Evolutionary conservation across 2,888 invertebrate genomes (phyloP).

Genomic region (Rhagonycha lutea): DNA sequence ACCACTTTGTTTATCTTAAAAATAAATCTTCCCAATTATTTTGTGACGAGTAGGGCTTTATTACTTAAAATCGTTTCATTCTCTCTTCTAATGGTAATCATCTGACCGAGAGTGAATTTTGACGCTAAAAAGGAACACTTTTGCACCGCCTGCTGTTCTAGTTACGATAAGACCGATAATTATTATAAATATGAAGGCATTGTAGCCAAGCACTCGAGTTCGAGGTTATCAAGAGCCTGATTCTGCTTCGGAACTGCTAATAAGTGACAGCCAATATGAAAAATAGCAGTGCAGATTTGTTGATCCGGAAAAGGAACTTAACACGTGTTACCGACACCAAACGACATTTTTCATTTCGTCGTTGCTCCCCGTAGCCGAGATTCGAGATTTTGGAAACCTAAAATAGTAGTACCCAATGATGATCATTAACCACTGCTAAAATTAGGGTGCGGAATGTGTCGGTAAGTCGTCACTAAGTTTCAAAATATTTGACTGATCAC

Average conservation of each 20-base stretch:
- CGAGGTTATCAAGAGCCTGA: too few species aligned
- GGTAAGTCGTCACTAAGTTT: constrained; percentile 43
- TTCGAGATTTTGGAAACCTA: not conserved
- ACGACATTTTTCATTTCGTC: not conserved
- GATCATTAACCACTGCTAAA: constrained; percentile 11
- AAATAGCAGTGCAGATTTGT: constrained; percentile 26
- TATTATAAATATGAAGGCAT: too few species aligned
- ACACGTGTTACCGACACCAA: constrained; percentile 33
- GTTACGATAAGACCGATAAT: too few species aligned
- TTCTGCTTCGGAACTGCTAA: too few species aligned
- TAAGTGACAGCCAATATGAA: constrained; percentile 25
- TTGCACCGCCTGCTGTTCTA: too few species aligned
- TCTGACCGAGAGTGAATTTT: not conserved
- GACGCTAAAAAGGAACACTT: not conserved
- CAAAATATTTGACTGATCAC: constrained; percentile 43
- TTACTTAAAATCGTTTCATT: not conserved
- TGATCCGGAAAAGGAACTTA: constrained; percentile 31
- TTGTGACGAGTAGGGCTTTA: not conserved
- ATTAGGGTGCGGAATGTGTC: constrained; percentile 34
- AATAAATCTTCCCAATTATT: constrained; percentile 4
- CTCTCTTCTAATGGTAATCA: not conserved
- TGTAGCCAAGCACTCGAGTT: too few species aligned
- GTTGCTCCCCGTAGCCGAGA: not conserved
- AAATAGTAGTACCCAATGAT: constrained; percentile 18
- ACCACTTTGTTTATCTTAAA: constrained; percentile 6